These are phyloP conservation scores for Odocoileus hemionus DNA, from an alignment of 2,113 vertebrate species.

Conservation along the genomic window DNA sequence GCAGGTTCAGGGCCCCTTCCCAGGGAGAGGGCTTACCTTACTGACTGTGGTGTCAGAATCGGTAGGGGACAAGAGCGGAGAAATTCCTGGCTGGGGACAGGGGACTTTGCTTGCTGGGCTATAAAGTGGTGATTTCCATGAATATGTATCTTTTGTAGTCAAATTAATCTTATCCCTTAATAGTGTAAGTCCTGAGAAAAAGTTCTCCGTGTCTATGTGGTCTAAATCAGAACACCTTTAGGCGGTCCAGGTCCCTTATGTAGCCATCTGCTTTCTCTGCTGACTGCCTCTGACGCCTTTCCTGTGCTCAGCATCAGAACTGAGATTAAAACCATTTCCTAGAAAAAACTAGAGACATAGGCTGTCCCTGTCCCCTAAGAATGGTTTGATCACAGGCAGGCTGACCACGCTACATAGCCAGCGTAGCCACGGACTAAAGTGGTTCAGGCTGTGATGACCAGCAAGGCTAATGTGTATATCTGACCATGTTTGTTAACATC, in stretches of 20 bases:
- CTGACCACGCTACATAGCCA: neutral
- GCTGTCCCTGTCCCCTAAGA: neutral
- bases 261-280: neutral
- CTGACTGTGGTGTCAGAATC: neutral
- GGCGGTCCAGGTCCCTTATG: neutral
- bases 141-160: neutral
- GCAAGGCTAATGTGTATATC: neutral
- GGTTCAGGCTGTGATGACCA: neutral
- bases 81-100: no score
- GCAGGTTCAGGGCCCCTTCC: neutral
- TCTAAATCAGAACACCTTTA: neutral
- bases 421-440: neutral
- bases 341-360: neutral
- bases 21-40: neutral
- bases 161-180: neutral
- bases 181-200: neutral
- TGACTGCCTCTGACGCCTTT: neutral
- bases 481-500: neutral
- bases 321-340: neutral
- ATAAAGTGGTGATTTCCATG: neutral
- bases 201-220: neutral
- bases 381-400: neutral
- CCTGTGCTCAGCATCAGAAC: neutral
- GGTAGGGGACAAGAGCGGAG: neutral
- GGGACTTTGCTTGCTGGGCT: neutral